Percentiles rank a stretch among this genome's conserved stretches.
Evolutionary conservation across 2,888 invertebrate species (phyloP).

Genomic region (Yponomeuta cagnagella): DNA sequence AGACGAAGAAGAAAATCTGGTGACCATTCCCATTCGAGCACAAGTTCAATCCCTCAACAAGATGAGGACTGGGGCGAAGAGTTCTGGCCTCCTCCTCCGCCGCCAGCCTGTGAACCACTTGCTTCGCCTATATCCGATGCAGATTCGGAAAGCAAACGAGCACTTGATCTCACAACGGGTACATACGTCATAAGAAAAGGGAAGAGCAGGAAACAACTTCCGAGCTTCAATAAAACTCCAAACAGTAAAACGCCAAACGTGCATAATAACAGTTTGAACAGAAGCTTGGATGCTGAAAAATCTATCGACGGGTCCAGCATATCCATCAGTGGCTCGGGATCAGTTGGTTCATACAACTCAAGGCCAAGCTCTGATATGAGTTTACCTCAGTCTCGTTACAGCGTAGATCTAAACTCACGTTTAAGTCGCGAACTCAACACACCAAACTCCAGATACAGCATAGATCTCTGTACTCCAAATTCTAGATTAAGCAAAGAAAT

Average conservation of each 20-base stretch:
- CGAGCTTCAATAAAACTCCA: slow-evolving; percentile 72
- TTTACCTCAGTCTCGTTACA: slow-evolving; percentile 75
- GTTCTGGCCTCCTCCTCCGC: slow-evolving; percentile 85
- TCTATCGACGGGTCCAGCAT: slow-evolving; percentile 68
- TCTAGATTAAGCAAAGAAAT: slow-evolving; percentile 75
- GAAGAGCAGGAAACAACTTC: slow-evolving; percentile 80
- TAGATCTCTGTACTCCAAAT: slow-evolving; percentile 80
- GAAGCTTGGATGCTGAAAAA: slow-evolving; percentile 65
- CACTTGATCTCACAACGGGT: slow-evolving; percentile 70
- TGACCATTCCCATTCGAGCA: slow-evolving; percentile 78
- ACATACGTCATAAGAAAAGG: slow-evolving; percentile 89
- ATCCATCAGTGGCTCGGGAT: slow-evolving; percentile 69
- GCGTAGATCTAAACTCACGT: slow-evolving; percentile 72
- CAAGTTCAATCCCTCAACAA: slow-evolving; percentile 82
- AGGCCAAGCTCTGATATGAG: slow-evolving; percentile 79
- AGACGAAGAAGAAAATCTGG: slow-evolving; percentile 74
- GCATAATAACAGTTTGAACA: slow-evolving; percentile 64
- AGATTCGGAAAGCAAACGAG: slow-evolving; percentile 52
- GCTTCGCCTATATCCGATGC: slow-evolving; percentile 81
- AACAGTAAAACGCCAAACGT: slow-evolving; percentile 58
- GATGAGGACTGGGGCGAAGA: slow-evolving; percentile 77
- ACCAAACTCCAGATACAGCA: slow-evolving; percentile 80
- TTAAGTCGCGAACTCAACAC: slow-evolving; percentile 76
- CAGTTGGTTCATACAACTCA: slow-evolving; percentile 77
- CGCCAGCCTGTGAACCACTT: slow-evolving; percentile 78